Evolutionary conservation across 2,888 invertebrate species (phyloP).

Genomic region (Leucophenga maculata): DNA sequence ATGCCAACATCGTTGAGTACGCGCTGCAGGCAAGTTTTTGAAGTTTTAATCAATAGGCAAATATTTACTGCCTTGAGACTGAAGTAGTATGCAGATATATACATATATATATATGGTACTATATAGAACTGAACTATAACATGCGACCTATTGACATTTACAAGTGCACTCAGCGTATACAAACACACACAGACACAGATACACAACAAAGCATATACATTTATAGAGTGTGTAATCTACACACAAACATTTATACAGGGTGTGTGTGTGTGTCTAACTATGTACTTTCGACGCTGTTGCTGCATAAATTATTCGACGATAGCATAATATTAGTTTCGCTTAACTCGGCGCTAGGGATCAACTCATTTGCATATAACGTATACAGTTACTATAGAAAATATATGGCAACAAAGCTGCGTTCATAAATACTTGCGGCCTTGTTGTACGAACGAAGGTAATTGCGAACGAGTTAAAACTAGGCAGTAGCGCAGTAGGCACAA

Average conservation of each 20-base stretch:
- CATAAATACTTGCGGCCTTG: conserved; percentile 3
- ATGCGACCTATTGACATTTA: conserved; percentile 54
- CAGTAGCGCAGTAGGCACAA: background rate
- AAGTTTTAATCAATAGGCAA: conserved; percentile 48
- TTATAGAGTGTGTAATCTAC: background rate
- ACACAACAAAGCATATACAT: conserved; percentile 2
- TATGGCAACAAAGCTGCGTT: background rate
- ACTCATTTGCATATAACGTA: conserved; percentile 57
- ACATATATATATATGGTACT: too few species aligned
- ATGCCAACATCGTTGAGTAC: background rate
- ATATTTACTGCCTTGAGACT: conserved; percentile 51
- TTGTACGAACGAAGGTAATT: conserved; percentile 1
- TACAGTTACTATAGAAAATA: conserved; percentile 40
- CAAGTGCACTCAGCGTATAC: conserved; percentile 51
- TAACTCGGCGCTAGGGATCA: conserved; percentile 35
- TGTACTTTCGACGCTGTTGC: conserved; percentile 37
- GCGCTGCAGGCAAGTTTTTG: background rate
- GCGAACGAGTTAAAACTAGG: background rate
- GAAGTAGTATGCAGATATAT: background rate
- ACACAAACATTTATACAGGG: background rate
- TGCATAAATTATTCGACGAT: conserved; percentile 61
- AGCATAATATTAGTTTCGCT: conserved; percentile 59
- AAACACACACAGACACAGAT: conserved; percentile 38
- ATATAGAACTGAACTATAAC: background rate
- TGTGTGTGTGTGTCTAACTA: conserved; percentile 11